Evolutionary conservation across 1,140 invertebrate species (phyloP), one percentile per base, ranked within the genome.

Genomic region (Lerema accius): DNA sequence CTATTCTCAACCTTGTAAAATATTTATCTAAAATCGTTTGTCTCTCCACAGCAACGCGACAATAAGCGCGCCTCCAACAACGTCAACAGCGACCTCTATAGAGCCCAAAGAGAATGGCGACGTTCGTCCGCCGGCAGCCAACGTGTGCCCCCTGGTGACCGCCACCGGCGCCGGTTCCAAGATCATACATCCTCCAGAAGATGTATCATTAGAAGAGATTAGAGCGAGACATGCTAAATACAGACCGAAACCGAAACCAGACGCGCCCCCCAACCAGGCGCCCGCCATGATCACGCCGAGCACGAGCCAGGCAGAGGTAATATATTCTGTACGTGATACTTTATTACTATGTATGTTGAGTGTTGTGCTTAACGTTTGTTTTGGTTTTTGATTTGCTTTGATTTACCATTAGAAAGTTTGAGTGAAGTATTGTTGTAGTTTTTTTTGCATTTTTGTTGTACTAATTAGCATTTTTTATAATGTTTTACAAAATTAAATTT

Each of bases 141-240:
- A 94, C 93, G 51, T 96, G 94, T 92, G 93, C 94, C 94, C 94
- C 65, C 92, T 96, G 19, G 95, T 96, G 10, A 94, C 94, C 19
- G 94, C 95, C 7, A 96, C 96, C 60, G 95, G 96, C 55, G 95
- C 96, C 17, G 95, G 96, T 13, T 97, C 96, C 82, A 96, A 96
- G 92, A 98, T 99, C 51, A 95, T 99, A 76, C 98, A 99, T 90
- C 98, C 98, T 16, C 94, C 96, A 16, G 97, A 99, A 89, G 98
- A 99, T 91, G 95, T 98, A 39, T 98, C 97, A 42, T 77, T 98
- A 92, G 97, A 98, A 85, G 97, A 98, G 91, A 94, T 96, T 66
- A 92, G 95, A 51, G 95, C 97, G 7, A 93, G 94, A 63, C 90
- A 94, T 75, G 92, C 94, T 1, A 96, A 96, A 82, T 98, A 98